Evolutionary conservation across 2,888 invertebrate species (phyloP), one percentile per base, ranked within the genome.

Genomic region (Mesorhabditis belari): DNA sequence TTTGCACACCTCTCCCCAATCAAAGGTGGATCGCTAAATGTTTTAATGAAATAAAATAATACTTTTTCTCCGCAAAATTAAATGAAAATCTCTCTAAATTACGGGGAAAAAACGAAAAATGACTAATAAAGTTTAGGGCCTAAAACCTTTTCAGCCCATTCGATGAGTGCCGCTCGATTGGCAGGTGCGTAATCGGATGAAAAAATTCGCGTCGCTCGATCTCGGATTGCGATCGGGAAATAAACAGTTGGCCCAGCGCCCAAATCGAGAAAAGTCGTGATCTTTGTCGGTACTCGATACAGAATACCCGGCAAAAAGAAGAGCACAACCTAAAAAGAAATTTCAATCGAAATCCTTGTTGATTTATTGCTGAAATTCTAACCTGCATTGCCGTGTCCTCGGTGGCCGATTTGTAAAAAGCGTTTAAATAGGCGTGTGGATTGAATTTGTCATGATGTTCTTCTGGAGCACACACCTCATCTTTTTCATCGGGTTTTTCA

Each of bases 251-350:
- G 76, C 21, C 70, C 79, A 28, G 77, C 79, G 3, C 79, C 79
- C 17, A 79, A 62, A 55, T 79, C 79, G 17, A 80, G 69, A 23
- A 78, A 68, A 5, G 67, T 70, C 35, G 61, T 65, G 27, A 80
- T 66, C 52, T 69, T 67, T 53, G 70, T 57, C 3, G 80, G 80
- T n/a, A 80, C 63, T 9, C 80, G 69, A 56, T 76, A 80, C 25
- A 80, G 67, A 17, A 80, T 76, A 35, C 79, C 80, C 19, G 80
- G 80, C 4, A 80, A 68, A 61, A 80, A 81, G 66, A 80, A 80
- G 23, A 80, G 71, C 4, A 80, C 77, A 19, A 71, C 44, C 44
- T 55, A 54, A 55, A 52, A 3, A 50, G 19, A n/a, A 60, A 61
- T 2, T 60, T 58, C 52, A 50, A 2, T n/a, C 17, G 17, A n/a